Evolutionary conservation across 2,797 vertebrate genomes (phyloP).

Genomic region (Alcedo quadribrachys): DNA sequence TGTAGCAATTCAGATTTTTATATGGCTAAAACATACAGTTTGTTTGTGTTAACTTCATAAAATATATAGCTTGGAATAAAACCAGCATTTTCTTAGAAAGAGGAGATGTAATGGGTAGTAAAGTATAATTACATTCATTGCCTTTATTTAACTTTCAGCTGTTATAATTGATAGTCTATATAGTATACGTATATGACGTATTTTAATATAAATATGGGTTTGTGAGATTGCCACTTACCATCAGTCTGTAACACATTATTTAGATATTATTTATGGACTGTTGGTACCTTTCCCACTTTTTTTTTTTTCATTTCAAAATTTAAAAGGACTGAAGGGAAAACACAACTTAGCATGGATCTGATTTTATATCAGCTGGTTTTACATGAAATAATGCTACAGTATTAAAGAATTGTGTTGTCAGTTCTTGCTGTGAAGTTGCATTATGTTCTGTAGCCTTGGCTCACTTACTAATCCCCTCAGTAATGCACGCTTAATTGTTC

Average conservation of each 20-base stretch:
- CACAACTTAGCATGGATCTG: constrained; percentile 1
- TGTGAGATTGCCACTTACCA: not conserved
- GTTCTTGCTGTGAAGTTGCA: not conserved
- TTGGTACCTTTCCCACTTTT: not conserved
- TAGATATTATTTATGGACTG: constrained; percentile 7
- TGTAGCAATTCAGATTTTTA: not conserved
- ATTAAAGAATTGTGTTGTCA: constrained; percentile 3
- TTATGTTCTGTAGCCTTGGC: constrained; percentile 3
- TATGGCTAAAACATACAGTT: not conserved
- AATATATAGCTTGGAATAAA: not conserved
- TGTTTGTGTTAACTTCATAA: not conserved
- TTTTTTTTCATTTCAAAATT: not conserved
- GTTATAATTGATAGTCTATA: not conserved
- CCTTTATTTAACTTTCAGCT: not conserved
- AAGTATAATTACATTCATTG: not conserved
- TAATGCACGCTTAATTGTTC: not conserved
- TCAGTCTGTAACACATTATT: not conserved
- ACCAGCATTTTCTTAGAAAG: not conserved
- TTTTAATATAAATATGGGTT: constrained; percentile 6
- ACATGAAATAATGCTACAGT: not conserved
- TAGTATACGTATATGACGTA: not conserved
- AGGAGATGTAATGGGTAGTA: not conserved
- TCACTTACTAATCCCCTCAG: constrained; percentile 23
- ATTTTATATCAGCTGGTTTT: constrained; percentile 29
- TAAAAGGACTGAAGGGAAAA: not conserved